Evolutionary conservation across 2,113 vertebrate species (phyloP).

Genomic region (Sinocyclocheilus anophthalmus): DNA sequence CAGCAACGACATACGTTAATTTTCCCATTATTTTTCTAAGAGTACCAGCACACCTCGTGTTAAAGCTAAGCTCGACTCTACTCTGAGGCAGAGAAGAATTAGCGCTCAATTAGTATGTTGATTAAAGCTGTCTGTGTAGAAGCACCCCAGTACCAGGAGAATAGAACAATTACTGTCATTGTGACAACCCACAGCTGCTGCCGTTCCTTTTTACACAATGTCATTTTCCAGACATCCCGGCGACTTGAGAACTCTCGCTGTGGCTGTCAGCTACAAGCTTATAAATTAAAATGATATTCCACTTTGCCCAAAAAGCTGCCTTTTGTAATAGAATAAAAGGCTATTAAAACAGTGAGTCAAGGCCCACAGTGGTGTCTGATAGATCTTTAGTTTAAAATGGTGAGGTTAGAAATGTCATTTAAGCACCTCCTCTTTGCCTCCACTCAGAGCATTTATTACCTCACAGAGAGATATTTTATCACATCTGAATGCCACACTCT

Average conservation of each 20-base stretch:
- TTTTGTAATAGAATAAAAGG: background rate
- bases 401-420: background rate
- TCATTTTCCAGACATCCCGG: conserved; percentile 6
- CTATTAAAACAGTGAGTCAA: background rate
- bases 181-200: conserved; percentile 39
- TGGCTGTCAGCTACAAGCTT: background rate
- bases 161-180: conserved; percentile 34
- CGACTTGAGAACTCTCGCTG: background rate
- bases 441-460: background rate
- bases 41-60: too few relatives aligned
- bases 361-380: background rate
- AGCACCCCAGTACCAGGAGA: conserved; percentile 7
- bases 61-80: background rate
- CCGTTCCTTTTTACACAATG: background rate
- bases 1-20: too few relatives aligned
- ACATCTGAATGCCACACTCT: background rate
- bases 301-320: background rate
- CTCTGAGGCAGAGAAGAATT: conserved; percentile 35
- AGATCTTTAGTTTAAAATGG: background rate
- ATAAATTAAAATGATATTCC: background rate
- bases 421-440: background rate
- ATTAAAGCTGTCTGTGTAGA: conserved; percentile 32
- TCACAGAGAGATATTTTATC: background rate
- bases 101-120: conserved; percentile 49
- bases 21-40: too few relatives aligned